A percentile compares a stretch with the other conserved stretches of the same genome.
phyloP scores from a whole-genome alignment of 1,140 invertebrate genomes.

The Rhopalosiphum padi region DNA sequence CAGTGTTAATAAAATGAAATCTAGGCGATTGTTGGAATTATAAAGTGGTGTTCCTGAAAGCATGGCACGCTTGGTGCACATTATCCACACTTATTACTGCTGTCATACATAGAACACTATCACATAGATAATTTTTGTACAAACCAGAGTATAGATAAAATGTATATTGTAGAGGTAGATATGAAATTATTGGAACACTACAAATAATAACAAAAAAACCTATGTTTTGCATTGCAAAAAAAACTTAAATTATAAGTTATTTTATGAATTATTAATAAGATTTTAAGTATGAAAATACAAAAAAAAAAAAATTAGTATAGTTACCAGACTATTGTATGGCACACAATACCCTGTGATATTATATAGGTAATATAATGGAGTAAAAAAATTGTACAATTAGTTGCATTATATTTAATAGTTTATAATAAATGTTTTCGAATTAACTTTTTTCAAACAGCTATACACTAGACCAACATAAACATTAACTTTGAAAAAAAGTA shows the following conservation, averaged over 20 bases:
- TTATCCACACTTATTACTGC: background rate
- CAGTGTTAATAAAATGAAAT: background rate
- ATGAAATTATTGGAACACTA: background rate
- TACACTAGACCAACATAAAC: background rate
- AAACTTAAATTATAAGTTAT: background rate
- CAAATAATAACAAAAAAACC: background rate
- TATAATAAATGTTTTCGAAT: background rate
- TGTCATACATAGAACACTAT: background rate
- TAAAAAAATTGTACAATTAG: background rate
- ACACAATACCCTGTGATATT: slow-evolving; percentile 23
- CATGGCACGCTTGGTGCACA: background rate
- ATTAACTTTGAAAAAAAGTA: background rate
- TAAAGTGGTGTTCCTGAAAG: background rate
- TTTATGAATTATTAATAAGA: background rate
- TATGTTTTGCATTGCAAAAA: background rate
- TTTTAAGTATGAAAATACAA: background rate
- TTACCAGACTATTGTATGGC: background rate
- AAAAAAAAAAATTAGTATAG: background rate
- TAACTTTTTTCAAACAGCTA: background rate
- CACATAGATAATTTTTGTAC: background rate
- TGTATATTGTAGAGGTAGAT: background rate
- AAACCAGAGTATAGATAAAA: background rate
- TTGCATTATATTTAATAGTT: background rate
- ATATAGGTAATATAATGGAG: background rate
- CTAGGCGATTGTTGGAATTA: background rate